A percentile compares a stretch with the other conserved stretches of the same genome.
phyloP scores from a whole-genome alignment of 2,888 invertebrate species.

The Nebria brevicollis region DNA sequence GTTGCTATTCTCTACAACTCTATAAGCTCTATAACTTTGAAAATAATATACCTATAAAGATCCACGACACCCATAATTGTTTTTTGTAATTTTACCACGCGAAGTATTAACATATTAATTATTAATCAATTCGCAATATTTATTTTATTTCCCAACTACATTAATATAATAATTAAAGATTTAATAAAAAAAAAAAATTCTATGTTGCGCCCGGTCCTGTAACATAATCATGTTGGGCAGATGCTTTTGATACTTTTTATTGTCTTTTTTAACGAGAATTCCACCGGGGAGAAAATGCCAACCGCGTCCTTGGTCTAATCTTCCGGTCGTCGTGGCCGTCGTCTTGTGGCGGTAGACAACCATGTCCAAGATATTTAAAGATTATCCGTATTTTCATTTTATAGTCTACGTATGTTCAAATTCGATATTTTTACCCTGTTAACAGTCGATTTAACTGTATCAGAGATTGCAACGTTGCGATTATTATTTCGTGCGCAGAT shows the following conservation, averaged over 20 bases:
- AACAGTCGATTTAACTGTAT: not conserved
- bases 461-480: no score
- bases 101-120: no score
- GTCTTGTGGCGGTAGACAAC: not conserved
- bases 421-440: not conserved
- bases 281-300: not conserved
- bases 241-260: constrained; percentile 34
- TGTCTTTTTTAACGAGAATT: constrained; percentile 41
- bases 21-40: no score
- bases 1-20: no score
- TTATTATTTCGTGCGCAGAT: not conserved
- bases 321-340: not conserved
- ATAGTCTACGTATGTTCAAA: not conserved
- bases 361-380: constrained; percentile 13
- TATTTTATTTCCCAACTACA: no score
- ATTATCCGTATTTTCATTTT: constrained; percentile 5
- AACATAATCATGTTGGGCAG: constrained; percentile 31
- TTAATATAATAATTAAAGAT: no score
- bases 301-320: constrained; percentile 17
- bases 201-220: not conserved
- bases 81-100: no score
- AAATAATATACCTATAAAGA: no score
- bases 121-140: no score
- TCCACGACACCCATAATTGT: no score
- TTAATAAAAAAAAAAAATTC: no score